Evolutionary conservation across 2,113 vertebrate species (phyloP), one percentile per base, ranked within the genome.

Genomic region (Cyanistes caeruleus): DNA sequence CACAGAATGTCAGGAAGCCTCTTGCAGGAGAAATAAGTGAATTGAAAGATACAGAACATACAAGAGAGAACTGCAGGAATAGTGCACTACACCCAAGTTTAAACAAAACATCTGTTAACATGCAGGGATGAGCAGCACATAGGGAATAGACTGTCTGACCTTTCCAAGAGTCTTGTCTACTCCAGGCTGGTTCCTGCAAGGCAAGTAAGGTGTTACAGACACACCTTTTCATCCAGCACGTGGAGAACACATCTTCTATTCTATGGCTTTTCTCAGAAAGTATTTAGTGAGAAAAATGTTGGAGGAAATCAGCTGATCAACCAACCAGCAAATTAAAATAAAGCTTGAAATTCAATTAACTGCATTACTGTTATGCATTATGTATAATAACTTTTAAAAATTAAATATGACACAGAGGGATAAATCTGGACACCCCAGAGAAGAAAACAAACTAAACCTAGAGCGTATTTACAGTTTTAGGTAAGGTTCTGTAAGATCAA

Each of bases 321-420:
- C 88, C 96, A 95, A 94, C 78, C 78, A 84, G 90, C 79, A 92
- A 84, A 90, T 87, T 97, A 96, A 90, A 90, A 97, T 59, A 53
- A 74, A 75, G 87, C 59, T 93, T 89, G 80, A 95, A 94, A 97
- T 97, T 83, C 95, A 97, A 97, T 97, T 93, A 98, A 96, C 91
- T 90, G 41, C 60, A 65, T 81, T 90, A 82, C 86, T 78, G 49
- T 74, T 97, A 94, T 93, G 75, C 65, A 97, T 97, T 95, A 97
- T 94, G 90, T 78, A 96, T 94, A 94, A 95, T 67, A 78, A 31
- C 87, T 96, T 84, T 69, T 91, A 97, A 97, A 97, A 97, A 95
- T 93, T 95, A 95, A 97, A 89, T 52, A 82, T 7, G 59, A 96
- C 70, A 94, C 39, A 88, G 52, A 46, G 70, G 90, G 81, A 96